Percentiles rank a stretch among this genome's conserved stretches.
phyloP scores from a whole-genome alignment of 2,113 vertebrate species.

The Fulica atra region DNA sequence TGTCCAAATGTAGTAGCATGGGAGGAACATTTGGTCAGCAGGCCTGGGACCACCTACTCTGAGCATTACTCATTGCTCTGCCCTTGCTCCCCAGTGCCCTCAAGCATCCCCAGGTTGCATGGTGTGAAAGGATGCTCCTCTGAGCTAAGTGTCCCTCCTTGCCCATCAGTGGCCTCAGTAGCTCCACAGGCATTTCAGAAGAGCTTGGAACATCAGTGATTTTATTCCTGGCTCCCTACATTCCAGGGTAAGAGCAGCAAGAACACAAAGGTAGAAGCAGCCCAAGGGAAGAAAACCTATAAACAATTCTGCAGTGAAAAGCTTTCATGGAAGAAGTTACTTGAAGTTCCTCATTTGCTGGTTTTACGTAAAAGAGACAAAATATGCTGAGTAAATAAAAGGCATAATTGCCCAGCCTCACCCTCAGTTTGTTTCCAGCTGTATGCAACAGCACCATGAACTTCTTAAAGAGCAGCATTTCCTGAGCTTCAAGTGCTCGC shows the following conservation, averaged over 20 bases:
- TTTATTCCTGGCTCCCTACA: neutral
- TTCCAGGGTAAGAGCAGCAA: neutral
- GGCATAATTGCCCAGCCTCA: neutral
- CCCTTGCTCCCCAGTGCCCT: neutral
- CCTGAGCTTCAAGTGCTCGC: conserved; percentile 30
- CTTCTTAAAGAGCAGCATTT: conserved; percentile 41
- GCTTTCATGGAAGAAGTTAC: neutral
- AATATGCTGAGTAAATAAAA: conserved; percentile 54
- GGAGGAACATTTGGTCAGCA: conserved; percentile 26
- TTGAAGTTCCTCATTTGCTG: conserved; percentile 24
- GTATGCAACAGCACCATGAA: rapidly evolving
- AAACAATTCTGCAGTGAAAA: neutral
- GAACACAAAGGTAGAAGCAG: neutral
- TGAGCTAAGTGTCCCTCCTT: neutral
- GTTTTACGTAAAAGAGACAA: neutral
- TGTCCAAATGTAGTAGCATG: neutral
- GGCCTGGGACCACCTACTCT: conserved; percentile 37
- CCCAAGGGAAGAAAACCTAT: neutral
- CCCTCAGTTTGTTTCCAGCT: conserved; percentile 30
- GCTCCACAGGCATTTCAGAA: neutral
- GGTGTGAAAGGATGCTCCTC: rapidly evolving
- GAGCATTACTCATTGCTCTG: neutral
- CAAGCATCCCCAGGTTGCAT: neutral
- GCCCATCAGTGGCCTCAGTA: neutral
- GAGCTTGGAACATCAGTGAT: neutral